Evolutionary conservation across 2,797 vertebrate species (phyloP).

Genomic region (Hafferia zeledoni): DNA sequence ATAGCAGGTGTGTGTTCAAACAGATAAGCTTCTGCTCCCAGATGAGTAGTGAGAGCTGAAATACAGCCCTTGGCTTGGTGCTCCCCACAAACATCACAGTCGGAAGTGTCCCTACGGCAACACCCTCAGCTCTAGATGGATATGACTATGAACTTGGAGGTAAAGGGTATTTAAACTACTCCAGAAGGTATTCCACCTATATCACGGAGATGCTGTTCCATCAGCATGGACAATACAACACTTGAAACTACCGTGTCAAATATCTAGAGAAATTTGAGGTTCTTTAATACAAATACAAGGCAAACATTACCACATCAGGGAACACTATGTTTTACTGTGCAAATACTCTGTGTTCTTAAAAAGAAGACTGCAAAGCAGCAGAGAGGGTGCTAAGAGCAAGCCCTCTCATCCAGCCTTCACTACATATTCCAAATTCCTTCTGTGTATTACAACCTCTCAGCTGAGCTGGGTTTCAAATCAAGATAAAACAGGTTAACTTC

Average conservation of each 20-base stretch:
- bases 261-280: not conserved
- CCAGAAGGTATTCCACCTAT: not conserved
- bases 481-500: not conserved
- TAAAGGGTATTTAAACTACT: not conserved
- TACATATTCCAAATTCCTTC: not conserved
- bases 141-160: not conserved
- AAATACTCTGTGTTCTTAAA: not conserved
- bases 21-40: not conserved
- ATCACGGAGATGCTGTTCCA: not conserved
- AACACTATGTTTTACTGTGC: not conserved
- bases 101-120: not conserved
- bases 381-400: not conserved
- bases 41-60: not conserved
- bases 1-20: not conserved
- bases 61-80: not conserved
- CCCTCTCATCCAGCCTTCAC: not conserved
- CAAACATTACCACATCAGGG: not conserved
- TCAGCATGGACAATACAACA: not conserved
- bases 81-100: fast-evolving
- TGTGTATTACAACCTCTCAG: not conserved
- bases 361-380: not conserved
- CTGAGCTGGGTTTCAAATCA: not conserved
- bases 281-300: not conserved
- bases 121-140: not conserved
- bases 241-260: not conserved